phyloP scores from a whole-genome alignment of 92 coral and sea anemone genomes.

The Zoanthus solanderi region DNA sequence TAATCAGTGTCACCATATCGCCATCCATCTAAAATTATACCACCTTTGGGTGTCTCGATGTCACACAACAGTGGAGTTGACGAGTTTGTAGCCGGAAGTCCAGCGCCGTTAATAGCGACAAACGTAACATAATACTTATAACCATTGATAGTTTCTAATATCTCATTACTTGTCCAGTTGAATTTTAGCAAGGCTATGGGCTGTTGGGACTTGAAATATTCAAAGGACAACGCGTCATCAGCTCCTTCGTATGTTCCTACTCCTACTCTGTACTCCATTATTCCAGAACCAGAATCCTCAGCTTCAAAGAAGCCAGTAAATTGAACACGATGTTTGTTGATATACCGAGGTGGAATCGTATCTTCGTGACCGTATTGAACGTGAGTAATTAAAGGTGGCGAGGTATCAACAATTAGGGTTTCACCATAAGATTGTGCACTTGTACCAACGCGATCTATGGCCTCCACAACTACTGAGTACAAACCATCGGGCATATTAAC shows the following conservation, averaged over 20 bases:
- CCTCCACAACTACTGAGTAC: constrained; percentile 89
- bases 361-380: constrained; percentile 81
- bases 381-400: constrained; percentile 72
- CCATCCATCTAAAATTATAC: constrained; percentile 93
- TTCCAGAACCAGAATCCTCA: constrained; percentile 82
- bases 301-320: constrained; percentile 82
- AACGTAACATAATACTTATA: constrained; percentile 85
- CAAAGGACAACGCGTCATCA: constrained; percentile 75
- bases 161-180: constrained; percentile 82
- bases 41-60: constrained; percentile 77
- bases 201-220: constrained; percentile 36
- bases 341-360: constrained; percentile 47
- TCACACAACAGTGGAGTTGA: constrained; percentile 85
- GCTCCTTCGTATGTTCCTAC: constrained; percentile 92
- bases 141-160: constrained; percentile 63
- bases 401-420: constrained; percentile 85
- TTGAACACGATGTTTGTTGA: constrained; percentile 40
- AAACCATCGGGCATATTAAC: constrained; percentile 85
- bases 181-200: constrained; percentile 66
- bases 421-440: constrained; percentile 72
- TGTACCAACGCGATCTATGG: constrained; percentile 87
- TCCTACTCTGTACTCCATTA: constrained; percentile 79
- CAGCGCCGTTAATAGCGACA: constrained; percentile 83
- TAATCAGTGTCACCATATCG: constrained; percentile 80
- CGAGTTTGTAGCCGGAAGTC: constrained; percentile 71